phyloP scores from a whole-genome alignment of 2,113 vertebrate genomes.

The Lamprotornis superbus region DNA sequence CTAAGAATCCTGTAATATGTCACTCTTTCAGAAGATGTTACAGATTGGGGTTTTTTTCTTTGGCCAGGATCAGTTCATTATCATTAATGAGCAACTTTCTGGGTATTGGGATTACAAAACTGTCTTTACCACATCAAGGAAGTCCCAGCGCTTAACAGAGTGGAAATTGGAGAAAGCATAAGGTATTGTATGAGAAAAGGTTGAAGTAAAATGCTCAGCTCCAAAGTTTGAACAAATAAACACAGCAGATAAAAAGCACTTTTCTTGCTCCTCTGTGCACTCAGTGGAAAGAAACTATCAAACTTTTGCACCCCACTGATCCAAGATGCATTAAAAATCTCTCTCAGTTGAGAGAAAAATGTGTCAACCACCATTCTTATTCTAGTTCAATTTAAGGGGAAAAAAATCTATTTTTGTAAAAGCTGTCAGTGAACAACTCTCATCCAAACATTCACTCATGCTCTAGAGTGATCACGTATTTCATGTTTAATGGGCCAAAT shows the following conservation, averaged over 20 bases:
- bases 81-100: not conserved
- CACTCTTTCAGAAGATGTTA: not conserved
- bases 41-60: not conserved
- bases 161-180: not conserved
- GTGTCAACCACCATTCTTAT: not conserved
- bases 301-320: conserved; percentile 33
- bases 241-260: not conserved
- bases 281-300: conserved; percentile 62
- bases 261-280: conserved; percentile 13
- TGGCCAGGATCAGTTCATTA: not conserved
- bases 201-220: not conserved
- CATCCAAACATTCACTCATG: not conserved
- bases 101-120: not conserved
- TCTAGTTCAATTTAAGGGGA: conserved; percentile 21
- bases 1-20: not conserved
- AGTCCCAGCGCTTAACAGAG: not conserved
- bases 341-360: conserved; percentile 14
- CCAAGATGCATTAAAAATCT: conserved; percentile 46
- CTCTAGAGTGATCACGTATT: not conserved
- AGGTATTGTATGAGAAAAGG: not conserved
- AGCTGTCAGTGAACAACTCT: not conserved
- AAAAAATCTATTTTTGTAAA: conserved; percentile 39
- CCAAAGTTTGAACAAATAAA: conserved; percentile 32
- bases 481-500: not conserved
- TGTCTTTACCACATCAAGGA: not conserved